Evolutionary conservation across 2,113 vertebrate species (phyloP), one percentile per base, ranked within the genome.

Genomic region (Erythrocercus mccallii): DNA sequence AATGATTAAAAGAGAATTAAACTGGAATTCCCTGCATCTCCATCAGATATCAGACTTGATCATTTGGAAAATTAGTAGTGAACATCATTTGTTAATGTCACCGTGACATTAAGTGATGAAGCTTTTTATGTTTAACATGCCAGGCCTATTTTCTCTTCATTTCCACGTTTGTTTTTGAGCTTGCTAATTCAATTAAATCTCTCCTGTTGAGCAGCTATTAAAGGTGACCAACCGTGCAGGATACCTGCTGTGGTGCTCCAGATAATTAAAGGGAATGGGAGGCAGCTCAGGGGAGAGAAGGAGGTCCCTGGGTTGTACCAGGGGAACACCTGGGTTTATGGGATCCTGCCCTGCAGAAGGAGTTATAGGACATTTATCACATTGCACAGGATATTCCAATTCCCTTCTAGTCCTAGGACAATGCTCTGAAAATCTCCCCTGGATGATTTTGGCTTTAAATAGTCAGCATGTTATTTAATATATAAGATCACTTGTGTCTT

Each of bases 181-280:
- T 91, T 93, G 89, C 88, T 97, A 97, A 96, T 98, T 97, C 98
- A 98, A 99, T 99, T 98, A 98, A 97, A 98, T 98, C 95, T 96
- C 92, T 95, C 17, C 88, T 97, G 89, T 91, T 94, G 95, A 95
- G 96, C 96, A 97, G 89, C 96, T 58, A 91, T 98, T 98, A 98
- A 97, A 97, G 97, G 95, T 92, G 96, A 96, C 72, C 85, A 95
- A 93, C 95, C 89, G 1, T 97, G 96, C 96, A 96, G 87, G 96
- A 92, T 95, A 92, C 95, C 97, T 97, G 95, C 93, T 97, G 98
- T 97, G 97, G 96, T 86, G 92, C 86, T 45, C 48, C 91, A 87
- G 92, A 77, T 96, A 97, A 98, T 98, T 60, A 96, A 97, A 95
- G 88, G 31, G 74, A 74, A 80, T 31, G 40, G 83, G 77, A 92